Base-by-base conservation (phyloP, 2,888 invertebrate species). In the Tineola bisselliella region DNA sequence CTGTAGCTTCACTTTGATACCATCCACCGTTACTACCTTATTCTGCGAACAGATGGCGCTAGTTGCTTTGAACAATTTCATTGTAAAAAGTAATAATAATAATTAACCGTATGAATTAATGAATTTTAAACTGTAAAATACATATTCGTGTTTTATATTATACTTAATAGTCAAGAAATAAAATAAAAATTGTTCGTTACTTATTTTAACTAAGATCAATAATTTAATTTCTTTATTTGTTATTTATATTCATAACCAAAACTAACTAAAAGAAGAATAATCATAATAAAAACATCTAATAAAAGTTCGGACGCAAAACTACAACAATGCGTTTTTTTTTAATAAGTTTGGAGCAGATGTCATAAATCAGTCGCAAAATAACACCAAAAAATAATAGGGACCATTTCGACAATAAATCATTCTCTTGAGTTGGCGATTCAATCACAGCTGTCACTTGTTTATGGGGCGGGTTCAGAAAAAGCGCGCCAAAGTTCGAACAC, bases 1-100 rank as follows among this genome's bases (percentile, higher is more conserved):
- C 88, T 98, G 98, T 69, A 98, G 90, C 80, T 98, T 98, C 63
- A 98, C 96, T 79, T 93, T 94, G 63, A 92, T 89, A 66, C 92
- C 91, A 75, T 94, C 95, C 54, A 95, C 93, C 56, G 90, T 89
- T 43, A 95, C 93, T 72, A 94, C 91, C 88, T 95, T 95, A 76
- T 94, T 95, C 94, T 94, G 89, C 64, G 70, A 71, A 84, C 69
- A 87, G 86, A 86, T 82, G 54, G 54, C 19, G 54, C 54, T 54
- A 54, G 54, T 18, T 48, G 48, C 15, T 15, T 48, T 48, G 15
- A 10, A 5, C 10, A 6, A 2, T 38, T 25, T 25, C 6, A 4
- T 25, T 25, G 6, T 25, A n/a, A n/a, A n/a, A n/a, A n/a, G n/a
- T n/a, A n/a, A n/a, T n/a, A n/a, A n/a, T n/a, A n/a, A n/a, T n/a